phyloP scores from a whole-genome alignment of 2,797 vertebrate genomes.

The Cephalopachus bancanus region DNA sequence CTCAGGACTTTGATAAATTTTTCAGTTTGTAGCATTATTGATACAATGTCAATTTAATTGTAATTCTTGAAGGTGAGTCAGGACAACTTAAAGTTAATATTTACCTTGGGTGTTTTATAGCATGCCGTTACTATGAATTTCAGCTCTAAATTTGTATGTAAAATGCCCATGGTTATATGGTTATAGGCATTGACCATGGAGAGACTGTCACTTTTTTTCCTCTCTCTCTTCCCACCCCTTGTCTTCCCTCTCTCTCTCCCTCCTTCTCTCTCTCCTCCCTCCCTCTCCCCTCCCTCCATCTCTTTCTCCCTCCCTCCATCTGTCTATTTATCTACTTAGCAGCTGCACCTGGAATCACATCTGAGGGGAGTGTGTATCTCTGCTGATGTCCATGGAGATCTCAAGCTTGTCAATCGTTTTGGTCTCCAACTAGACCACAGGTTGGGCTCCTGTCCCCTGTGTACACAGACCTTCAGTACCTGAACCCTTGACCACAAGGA shows the following conservation, averaged over 20 bases:
- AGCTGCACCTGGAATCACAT: not conserved
- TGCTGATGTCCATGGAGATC: not conserved
- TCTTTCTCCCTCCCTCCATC: not conserved
- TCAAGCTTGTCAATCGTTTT: not conserved
- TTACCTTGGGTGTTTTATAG: not conserved
- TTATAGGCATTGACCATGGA: not conserved
- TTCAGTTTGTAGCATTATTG: constrained; percentile 20
- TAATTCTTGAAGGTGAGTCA: constrained; percentile 24
- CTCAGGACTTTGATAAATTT: not conserved
- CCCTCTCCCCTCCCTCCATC: not conserved
- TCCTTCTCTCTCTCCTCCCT: not conserved
- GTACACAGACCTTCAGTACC: not conserved
- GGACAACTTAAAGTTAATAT: constrained; percentile 9
- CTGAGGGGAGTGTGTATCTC: not conserved
- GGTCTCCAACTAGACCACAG: not conserved
- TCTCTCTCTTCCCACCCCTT: not conserved
- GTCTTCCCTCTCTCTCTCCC: too few species aligned
- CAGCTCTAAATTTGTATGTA: not conserved
- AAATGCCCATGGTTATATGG: not conserved
- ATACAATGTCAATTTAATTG: constrained; percentile 10
- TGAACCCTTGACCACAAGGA: not conserved
- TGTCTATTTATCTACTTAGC: not conserved
- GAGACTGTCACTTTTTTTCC: not conserved
- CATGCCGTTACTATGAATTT: constrained; percentile 39
- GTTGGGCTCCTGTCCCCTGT: not conserved